A percentile compares a stretch with the other conserved stretches of the same genome.
These are phyloP conservation scores for Catamblyrhynchus diadema DNA, from an alignment of 2,797 vertebrate species.

Conservation along the genomic window DNA sequence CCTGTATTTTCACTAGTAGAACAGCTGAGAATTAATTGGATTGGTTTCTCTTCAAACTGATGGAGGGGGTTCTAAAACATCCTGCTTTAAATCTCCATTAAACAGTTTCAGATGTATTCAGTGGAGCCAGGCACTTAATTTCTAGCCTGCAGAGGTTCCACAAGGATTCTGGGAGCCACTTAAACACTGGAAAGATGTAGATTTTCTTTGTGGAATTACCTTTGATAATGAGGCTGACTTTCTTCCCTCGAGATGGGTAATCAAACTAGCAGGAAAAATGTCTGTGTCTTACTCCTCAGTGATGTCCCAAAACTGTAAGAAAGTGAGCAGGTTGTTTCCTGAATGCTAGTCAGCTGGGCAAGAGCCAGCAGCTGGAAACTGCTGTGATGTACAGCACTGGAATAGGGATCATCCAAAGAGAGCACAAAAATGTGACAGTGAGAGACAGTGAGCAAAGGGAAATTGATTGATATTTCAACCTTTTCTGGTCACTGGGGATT, in stretches of 20 bases:
- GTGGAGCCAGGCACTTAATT: not conserved
- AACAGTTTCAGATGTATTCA: slow-evolving; percentile 15
- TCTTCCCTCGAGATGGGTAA: not conserved
- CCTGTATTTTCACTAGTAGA: not conserved
- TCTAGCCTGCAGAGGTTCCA: slow-evolving; percentile 35
- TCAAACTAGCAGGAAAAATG: slow-evolving; percentile 29
- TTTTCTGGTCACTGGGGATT: not conserved
- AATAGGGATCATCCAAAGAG: not conserved
- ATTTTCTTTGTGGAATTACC: slow-evolving; percentile 31
- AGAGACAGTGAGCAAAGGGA: not conserved
- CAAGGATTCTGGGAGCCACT: slow-evolving; percentile 12
- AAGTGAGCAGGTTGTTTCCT: not conserved
- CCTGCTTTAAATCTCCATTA: slow-evolving; percentile 30
- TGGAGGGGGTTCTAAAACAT: slow-evolving; percentile 17
- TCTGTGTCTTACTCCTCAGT: not conserved
- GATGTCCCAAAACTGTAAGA: not conserved
- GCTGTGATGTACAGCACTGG: accelerated
- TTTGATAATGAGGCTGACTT: slow-evolving; percentile 29
- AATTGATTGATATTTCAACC: not conserved
- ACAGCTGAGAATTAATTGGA: slow-evolving; percentile 41
- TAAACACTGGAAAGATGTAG: not conserved
- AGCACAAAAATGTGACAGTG: not conserved
- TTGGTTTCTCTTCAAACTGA: slow-evolving; percentile 10
- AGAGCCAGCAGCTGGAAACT: not conserved
- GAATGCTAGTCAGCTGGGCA: not conserved